These are phyloP conservation scores for Hoplias malabaricus DNA, from an alignment of 2,113 vertebrate species.

Conservation along the genomic window DNA sequence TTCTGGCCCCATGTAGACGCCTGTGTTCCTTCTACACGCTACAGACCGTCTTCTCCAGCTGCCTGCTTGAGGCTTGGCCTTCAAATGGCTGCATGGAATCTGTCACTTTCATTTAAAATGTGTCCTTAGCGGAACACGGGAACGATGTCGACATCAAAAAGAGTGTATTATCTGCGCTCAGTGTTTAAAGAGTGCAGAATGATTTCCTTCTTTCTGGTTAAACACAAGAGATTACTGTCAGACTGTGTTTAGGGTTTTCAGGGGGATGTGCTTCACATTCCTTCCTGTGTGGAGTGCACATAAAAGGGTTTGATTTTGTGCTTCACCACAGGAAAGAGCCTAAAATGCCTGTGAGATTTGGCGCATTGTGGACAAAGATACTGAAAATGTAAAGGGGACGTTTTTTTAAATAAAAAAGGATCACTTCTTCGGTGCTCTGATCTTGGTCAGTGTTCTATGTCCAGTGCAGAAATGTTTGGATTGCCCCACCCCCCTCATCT, in stretches of 20 bases:
- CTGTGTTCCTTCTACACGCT: background rate
- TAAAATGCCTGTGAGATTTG: background rate
- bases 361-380: background rate
- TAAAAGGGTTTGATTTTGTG: background rate
- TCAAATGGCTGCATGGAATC: background rate
- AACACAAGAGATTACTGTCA: slow-evolving; percentile 13
- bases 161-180: background rate
- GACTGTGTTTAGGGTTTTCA: slow-evolving; percentile 1
- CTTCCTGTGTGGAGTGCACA: background rate
- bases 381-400: too few species aligned
- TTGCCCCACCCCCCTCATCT: too few species aligned
- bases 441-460: too few species aligned
- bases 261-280: background rate
- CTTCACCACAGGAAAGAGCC: background rate
- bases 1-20: slow-evolving; percentile 12
- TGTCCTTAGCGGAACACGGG: background rate
- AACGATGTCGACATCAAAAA: background rate
- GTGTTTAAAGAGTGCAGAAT: background rate
- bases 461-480: background rate
- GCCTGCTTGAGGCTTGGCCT: background rate
- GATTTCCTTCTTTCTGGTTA: background rate
- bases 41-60: background rate
- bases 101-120: slow-evolving; percentile 7
- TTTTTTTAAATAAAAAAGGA: too few species aligned
- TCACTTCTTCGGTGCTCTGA: too few species aligned